These are phyloP conservation scores for Polypedilum pembai DNA, from an alignment of 1,140 invertebrate species.

Conservation along the genomic window DNA sequence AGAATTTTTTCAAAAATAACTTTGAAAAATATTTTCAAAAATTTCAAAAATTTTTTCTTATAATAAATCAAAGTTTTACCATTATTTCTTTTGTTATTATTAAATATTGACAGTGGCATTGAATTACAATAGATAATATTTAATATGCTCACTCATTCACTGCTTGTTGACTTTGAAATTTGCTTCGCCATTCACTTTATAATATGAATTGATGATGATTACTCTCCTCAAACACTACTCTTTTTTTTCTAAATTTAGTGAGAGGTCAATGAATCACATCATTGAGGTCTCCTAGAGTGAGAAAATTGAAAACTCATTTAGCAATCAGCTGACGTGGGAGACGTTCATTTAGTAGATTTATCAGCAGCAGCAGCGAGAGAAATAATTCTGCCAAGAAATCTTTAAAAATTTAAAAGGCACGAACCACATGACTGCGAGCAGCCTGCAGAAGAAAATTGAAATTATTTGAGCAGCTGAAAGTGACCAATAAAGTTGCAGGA, in stretches of 20 bases:
- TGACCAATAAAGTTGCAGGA: background rate
- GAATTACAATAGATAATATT: no score
- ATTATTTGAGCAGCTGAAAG: background rate
- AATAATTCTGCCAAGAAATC: background rate
- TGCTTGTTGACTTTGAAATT: no score
- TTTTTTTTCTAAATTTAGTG: conserved; percentile 5
- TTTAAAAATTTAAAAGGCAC: background rate
- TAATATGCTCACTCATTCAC: no score
- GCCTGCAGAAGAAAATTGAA: background rate
- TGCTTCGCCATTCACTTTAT: no score
- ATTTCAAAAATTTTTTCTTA: no score
- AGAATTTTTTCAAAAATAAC: no score
- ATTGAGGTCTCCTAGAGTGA: background rate
- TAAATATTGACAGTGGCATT: no score
- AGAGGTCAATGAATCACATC: background rate
- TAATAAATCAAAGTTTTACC: no score
- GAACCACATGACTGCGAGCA: background rate
- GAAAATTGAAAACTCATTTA: background rate
- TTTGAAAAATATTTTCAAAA: no score
- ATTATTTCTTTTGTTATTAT: no score
- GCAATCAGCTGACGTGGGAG: conserved; percentile 26
- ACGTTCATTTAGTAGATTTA: background rate
- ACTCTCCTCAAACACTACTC: background rate
- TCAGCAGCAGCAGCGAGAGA: background rate
- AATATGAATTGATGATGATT: background rate